These are phyloP conservation scores for Drosophila simulans DNA, from an alignment of 1,140 invertebrate species.

Conservation along the genomic window DNA sequence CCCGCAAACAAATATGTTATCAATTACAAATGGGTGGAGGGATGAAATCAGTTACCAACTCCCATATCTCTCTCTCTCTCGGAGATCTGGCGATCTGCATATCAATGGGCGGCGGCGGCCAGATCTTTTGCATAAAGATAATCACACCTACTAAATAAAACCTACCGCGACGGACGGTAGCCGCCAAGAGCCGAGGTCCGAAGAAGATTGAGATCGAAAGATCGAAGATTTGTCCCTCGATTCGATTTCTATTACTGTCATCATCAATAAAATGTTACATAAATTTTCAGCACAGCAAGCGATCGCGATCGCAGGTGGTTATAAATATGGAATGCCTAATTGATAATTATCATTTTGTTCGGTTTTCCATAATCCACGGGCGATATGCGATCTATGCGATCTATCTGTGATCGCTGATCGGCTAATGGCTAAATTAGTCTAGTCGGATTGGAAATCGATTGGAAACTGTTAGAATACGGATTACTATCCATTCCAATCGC, in stretches of 20 bases:
- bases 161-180: conserved; percentile 34
- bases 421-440: conserved; percentile 42
- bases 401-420: conserved; percentile 17
- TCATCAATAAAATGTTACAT: conserved; percentile 78
- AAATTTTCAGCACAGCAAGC: conserved; percentile 62
- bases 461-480: conserved; percentile 10
- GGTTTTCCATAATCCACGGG: conserved; percentile 48
- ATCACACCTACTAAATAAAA: conserved; percentile 82
- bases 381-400: conserved; percentile 15
- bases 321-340: conserved; percentile 80
- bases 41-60: not conserved
- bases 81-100: conserved; percentile 58
- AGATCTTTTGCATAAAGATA: conserved; percentile 79
- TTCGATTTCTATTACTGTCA: conserved; percentile 74
- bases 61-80: conserved; percentile 5
- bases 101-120: conserved; percentile 50
- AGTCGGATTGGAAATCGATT: not conserved
- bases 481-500: not conserved
- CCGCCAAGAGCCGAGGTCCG: conserved; percentile 2
- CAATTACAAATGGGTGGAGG: conserved; percentile 12
- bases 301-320: conserved; percentile 26
- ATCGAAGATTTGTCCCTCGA: conserved; percentile 67
- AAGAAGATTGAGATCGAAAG: conserved; percentile 19
- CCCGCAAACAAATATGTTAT: conserved; percentile 38
- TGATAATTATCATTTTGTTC: conserved; percentile 83